Evolutionary conservation across 2,888 invertebrate genomes (phyloP).

Genomic region (Cephonodes hylas): DNA sequence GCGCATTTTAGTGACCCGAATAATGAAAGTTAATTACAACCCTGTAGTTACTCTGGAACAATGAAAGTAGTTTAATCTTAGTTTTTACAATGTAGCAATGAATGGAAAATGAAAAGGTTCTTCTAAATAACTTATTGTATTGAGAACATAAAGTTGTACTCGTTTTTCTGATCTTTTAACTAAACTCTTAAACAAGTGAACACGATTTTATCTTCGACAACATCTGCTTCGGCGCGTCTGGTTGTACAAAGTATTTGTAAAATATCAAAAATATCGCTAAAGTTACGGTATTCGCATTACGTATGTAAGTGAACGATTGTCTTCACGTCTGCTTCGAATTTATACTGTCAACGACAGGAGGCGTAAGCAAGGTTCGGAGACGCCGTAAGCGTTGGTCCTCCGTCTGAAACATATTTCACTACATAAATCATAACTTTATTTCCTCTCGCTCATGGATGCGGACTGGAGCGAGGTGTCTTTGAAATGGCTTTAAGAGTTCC

Average conservation of each 20-base stretch:
- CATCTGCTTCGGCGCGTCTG: not conserved
- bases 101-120: not conserved
- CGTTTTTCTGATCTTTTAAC: not conserved
- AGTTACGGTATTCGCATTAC: not conserved
- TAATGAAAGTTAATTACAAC: not conserved
- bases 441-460: constrained; percentile 70
- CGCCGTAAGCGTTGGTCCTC: constrained; percentile 51
- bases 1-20: not conserved
- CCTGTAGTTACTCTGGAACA: not conserved
- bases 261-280: not conserved
- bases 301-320: constrained; percentile 41
- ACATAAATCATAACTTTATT: constrained; percentile 80
- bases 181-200: not conserved
- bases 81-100: not conserved
- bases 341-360: constrained; percentile 61
- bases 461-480: constrained; percentile 68
- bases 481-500: constrained; percentile 73
- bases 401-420: constrained; percentile 71
- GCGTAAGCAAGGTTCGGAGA: constrained; percentile 35
- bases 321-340: constrained; percentile 54
- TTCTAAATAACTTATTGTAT: too few species aligned
- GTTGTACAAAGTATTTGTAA: not conserved
- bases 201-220: not conserved
- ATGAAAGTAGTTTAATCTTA: not conserved
- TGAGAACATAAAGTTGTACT: not conserved